Evolutionary conservation across 2,797 vertebrate genomes (phyloP).

Genomic region (Aulostomus chinensis): DNA sequence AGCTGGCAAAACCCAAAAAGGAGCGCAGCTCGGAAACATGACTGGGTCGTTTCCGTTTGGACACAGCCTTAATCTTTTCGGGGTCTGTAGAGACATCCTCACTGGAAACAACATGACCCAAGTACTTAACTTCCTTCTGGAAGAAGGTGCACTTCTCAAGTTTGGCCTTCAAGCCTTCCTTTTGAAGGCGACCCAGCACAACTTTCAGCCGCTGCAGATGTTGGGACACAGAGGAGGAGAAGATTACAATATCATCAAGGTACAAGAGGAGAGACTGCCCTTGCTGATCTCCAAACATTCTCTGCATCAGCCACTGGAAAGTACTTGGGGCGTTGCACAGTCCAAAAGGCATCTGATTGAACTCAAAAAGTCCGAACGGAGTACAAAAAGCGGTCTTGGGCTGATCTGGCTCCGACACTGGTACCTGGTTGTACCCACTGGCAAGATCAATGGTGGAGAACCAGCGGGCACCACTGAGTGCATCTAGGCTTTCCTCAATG

Average conservation of each 20-base stretch:
- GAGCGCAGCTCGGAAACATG: neutral
- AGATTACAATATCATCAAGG: no score
- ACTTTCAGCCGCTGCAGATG: no score
- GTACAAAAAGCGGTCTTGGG: slow-evolving; percentile 15
- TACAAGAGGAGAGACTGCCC: no score
- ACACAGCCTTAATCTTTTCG: neutral
- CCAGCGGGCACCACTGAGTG: neutral
- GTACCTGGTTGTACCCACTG: slow-evolving; percentile 24
- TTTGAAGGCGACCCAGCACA: no score
- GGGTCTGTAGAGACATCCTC: neutral
- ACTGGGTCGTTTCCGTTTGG: neutral
- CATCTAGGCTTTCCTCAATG: slow-evolving; percentile 11
- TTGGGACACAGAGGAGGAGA: no score
- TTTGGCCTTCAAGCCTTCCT: no score
- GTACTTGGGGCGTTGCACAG: slow-evolving; percentile 16
- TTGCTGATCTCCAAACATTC: neutral
- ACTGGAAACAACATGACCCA: neutral
- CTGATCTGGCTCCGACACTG: neutral
- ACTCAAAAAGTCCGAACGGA: slow-evolving; percentile 6
- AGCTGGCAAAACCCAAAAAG: neutral
- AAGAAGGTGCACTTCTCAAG: no score
- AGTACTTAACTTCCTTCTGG: neutral
- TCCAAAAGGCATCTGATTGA: slow-evolving; percentile 7
- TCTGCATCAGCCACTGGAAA: slow-evolving; percentile 10
- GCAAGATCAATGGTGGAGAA: slow-evolving; percentile 26